Base-by-base conservation (phyloP, 2,888 invertebrate genomes). In the Campoplex nolae region DNA sequence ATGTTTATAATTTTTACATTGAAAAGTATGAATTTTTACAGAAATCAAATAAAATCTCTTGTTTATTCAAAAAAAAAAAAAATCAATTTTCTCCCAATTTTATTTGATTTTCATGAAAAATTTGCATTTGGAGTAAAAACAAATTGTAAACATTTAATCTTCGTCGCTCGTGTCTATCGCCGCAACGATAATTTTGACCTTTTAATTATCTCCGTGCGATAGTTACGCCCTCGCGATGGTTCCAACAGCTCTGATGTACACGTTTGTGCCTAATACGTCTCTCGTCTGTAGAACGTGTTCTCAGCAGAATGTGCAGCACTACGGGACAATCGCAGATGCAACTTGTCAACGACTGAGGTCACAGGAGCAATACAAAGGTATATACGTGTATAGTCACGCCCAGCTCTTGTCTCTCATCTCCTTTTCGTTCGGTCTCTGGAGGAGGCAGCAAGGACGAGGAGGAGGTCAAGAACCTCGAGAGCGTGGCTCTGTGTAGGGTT, bases 251-350 rank as follows among this genome's bases (percentile, higher is more conserved):
- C 23, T 9, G 23, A 56, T 65, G 45, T 42, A 62, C 18, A 62
- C 62, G 62, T 62, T 62, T 32, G 42, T 45, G 42, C 35, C 18
- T 76, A 58, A 11, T 23, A 38, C 38, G 6, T 4, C 38, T 32
- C 54, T 6, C 68, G 38, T 23, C 67, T 35, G 65, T 16, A 51
- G 51, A 38, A 58, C 56, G 56, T 70, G 70, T 28, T 54, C 71
- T 71, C 58, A 35, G 11, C 32, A 68, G 58, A 51, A 76, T 83
- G 62, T 58, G 23, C 23, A 23, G 45, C 28, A 65, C 54, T 18
- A 38, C 51, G 58, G 45, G 58, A 83, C 82, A 83, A 83, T 76
- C 58, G 76, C 62, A 83, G 83, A 70, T 83, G 83, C 76, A 51
- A 76, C 76, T 83, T 70, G 75, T 83, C 82, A 82, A 65, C 68